Conservation (phyloP, 2,888 invertebrate genomes). For the Atethmia centrago region DNA sequence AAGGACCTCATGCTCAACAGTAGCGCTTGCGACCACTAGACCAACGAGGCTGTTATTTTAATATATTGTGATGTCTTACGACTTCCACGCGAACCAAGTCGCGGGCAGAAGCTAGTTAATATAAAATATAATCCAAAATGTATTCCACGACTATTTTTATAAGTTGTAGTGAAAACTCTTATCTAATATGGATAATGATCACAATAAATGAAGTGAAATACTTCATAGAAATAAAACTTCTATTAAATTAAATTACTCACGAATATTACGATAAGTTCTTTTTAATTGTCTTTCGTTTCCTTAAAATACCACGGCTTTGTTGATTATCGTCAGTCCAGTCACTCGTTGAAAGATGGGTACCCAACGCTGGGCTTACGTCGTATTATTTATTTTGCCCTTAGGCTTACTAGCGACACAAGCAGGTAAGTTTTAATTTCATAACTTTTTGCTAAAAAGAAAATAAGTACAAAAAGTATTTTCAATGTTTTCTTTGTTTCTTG, state of each 20-base stretch:
- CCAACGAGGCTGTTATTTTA: no score
- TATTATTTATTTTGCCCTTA: slow-evolving; percentile 60
- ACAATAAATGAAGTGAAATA: slow-evolving; percentile 26
- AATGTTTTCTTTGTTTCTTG: background rate
- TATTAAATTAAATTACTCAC: slow-evolving; percentile 57
- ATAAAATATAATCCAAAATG: no score
- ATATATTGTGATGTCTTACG: no score
- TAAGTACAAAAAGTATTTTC: background rate
- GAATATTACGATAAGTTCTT: slow-evolving; percentile 38
- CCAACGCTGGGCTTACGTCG: slow-evolving; percentile 47
- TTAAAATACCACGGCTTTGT: slow-evolving; percentile 50
- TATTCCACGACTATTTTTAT: background rate
- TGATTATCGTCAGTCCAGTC: slow-evolving; percentile 50
- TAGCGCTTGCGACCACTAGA: no score
- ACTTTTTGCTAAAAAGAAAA: background rate
- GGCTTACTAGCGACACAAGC: slow-evolving; percentile 41
- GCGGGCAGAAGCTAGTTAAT: no score
- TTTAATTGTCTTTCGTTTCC: slow-evolving; percentile 61
- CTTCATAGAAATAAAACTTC: slow-evolving; percentile 21
- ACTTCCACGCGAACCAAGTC: no score
- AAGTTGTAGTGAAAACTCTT: slow-evolving; percentile 6
- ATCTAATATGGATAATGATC: slow-evolving; percentile 49
- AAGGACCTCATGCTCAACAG: no score
- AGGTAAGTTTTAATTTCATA: slow-evolving; percentile 32
- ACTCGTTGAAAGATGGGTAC: slow-evolving; percentile 58